Base-by-base conservation (phyloP, 2,113 vertebrate species). In the Euleptes europaea region DNA sequence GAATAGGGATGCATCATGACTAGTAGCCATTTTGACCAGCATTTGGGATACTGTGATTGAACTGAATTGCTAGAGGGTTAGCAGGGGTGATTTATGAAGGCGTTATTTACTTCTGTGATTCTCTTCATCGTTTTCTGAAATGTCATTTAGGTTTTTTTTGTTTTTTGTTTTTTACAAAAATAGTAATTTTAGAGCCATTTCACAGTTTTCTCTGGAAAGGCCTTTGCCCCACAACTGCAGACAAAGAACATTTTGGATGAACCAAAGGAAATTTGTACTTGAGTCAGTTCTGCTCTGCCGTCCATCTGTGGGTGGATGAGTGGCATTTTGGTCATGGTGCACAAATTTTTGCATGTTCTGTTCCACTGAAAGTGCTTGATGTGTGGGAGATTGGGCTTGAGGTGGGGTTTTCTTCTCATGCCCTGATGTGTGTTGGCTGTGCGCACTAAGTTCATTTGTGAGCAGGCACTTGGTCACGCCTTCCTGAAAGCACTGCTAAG, bases 11-110 rank as follows among this genome's bases (percentile, higher is more conserved):
- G n/a, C n/a, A n/a, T n/a, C n/a, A n/a, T n/a, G n/a, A n/a, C n/a
- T n/a, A n/a, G n/a, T n/a, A n/a, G n/a, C n/a, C n/a, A n/a, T n/a
- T n/a, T n/a, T n/a, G n/a, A n/a, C n/a, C n/a, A n/a, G n/a, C n/a
- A n/a, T n/a, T n/a, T 23, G 8, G 3, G 35, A 40, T 26, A 35
- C 23, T 31, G 31, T 7, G 13, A 10, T 0, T 12, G 5, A 0
- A 49, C 28, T 15, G 21, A 74, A 74, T n/a, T 9, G 65, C 28
- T 2, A 66, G 31, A n/a, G 11, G 66, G n/a, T 31, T 31, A 67
- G 13, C 14, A 66, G n/a, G n/a, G 31, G 66, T 67, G n/a, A 67
- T n/a, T 33, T 67, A 33, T 67, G n/a, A 33, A 67, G 66, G n/a
- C 5, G 28, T 67, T 31, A n/a, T 66, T 28, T 3, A 66, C 31